phyloP scores from a whole-genome alignment of 2,888 invertebrate species.

The Lasioglossum malachurum region DNA sequence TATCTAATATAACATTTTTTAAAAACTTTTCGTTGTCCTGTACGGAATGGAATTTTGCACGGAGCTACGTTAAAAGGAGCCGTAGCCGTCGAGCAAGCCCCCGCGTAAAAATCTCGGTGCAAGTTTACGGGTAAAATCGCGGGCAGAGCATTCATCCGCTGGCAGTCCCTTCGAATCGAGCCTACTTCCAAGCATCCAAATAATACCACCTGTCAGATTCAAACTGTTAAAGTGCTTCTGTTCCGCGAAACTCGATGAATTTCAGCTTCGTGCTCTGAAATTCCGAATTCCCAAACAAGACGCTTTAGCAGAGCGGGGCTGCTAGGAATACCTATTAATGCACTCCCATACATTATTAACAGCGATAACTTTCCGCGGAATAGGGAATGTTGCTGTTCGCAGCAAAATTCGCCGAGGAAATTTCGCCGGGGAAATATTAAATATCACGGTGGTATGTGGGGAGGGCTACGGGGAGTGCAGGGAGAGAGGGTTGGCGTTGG shows the following conservation, averaged over 20 bases:
- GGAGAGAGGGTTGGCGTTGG: not conserved
- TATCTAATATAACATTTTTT: not conserved
- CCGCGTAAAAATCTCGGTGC: not conserved
- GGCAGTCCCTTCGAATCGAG: not conserved
- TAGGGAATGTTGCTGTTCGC: not conserved
- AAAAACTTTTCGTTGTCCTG: not conserved
- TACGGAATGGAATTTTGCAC: not conserved
- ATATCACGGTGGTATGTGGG: not conserved
- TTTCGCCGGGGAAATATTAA: not conserved
- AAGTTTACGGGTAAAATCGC: not conserved
- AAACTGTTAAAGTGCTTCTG: slow-evolving; percentile 1
- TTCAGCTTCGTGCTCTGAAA: not conserved
- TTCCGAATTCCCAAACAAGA: slow-evolving; percentile 11
- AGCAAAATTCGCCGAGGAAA: not conserved
- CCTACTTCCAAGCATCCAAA: not conserved
- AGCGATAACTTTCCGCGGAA: not conserved
- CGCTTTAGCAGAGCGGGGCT: not conserved
- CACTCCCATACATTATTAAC: slow-evolving; percentile 12
- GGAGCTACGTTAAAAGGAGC: not conserved
- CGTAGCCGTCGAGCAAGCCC: not conserved
- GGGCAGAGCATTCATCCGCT: not conserved
- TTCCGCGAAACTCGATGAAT: not conserved
- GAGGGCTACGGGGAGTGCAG: not conserved
- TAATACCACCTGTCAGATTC: slow-evolving; percentile 19
- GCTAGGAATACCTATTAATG: not conserved